These are phyloP conservation scores for Oryctolagus cuniculus DNA, from an alignment of 2,113 vertebrate species.

Conservation along the genomic window DNA sequence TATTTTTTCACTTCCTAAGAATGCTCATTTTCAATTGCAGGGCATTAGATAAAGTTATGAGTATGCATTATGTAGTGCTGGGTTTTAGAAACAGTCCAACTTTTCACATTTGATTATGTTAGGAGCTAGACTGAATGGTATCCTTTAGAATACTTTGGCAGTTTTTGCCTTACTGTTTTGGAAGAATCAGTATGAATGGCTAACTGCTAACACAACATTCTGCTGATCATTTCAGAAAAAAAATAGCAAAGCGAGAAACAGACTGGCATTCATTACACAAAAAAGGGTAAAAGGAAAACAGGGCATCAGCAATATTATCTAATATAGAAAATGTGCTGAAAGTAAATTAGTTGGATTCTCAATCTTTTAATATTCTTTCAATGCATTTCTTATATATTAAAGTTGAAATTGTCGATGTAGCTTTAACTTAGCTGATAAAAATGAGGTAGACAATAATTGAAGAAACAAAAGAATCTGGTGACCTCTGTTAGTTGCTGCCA, in stretches of 20 bases:
- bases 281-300: conserved; percentile 55
- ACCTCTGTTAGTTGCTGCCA: conserved; percentile 54
- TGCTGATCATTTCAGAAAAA: conserved; percentile 79
- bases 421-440: conserved; percentile 69
- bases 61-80: background rate
- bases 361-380: conserved; percentile 68
- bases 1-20: background rate
- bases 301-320: conserved; percentile 73
- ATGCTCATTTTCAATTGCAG: background rate
- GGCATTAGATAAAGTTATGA: background rate
- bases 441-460: conserved; percentile 63
- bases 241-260: conserved; percentile 81
- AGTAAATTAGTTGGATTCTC: conserved; percentile 77
- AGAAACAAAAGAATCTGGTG: conserved; percentile 68
- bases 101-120: conserved; percentile 6
- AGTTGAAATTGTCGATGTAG: conserved; percentile 74
- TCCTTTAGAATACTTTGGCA: background rate
- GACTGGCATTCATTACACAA: conserved; percentile 50
- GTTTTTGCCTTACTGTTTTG: background rate
- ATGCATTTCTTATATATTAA: conserved; percentile 72
- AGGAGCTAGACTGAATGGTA: background rate
- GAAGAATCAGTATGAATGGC: conserved; percentile 10
- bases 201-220: conserved; percentile 67
- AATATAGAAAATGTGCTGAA: conserved; percentile 63
- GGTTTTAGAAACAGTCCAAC: background rate